Percentiles rank a stretch among this genome's conserved stretches.
Conservation (phyloP, 2,113 vertebrate genomes). For the Misgurnus anguillicaudatus region DNA sequence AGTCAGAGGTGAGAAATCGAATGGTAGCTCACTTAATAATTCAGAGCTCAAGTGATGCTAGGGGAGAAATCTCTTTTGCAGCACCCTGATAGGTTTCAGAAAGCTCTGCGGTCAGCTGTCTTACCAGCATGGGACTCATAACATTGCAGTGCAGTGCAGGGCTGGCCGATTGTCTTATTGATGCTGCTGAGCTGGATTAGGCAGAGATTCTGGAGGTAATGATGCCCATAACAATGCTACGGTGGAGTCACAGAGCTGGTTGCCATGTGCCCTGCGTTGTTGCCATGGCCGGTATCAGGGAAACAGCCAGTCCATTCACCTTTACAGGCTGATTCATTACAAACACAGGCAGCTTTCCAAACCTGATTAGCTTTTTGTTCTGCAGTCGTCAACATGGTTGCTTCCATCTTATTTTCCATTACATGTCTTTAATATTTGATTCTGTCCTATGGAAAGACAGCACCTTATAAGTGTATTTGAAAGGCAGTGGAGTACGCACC, state of each 20-base stretch:
- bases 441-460: conserved; percentile 32
- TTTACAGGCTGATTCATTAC: neutral
- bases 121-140: conserved; percentile 58
- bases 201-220: conserved; percentile 32
- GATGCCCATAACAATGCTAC: conserved; percentile 49
- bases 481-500: conserved; percentile 44
- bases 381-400: conserved; percentile 30
- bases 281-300: conserved; percentile 18
- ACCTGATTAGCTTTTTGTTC: conserved; percentile 41
- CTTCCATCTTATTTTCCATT: conserved; percentile 56
- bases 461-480: conserved; percentile 50
- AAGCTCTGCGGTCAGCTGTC: conserved; percentile 66
- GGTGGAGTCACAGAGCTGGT: conserved; percentile 33
- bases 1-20: conserved; percentile 42
- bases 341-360: conserved; percentile 13
- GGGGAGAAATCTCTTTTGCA: conserved; percentile 56
- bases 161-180: neutral
- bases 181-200: neutral
- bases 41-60: conserved; percentile 63
- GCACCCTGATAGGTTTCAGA: conserved; percentile 71
- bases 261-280: conserved; percentile 28
- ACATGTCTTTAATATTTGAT: conserved; percentile 62
- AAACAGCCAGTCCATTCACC: conserved; percentile 17
- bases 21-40: conserved; percentile 66
- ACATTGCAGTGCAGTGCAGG: neutral